Evolutionary conservation across 1,140 invertebrate species (phyloP).

Genomic region (Drosophila repletoides): DNA sequence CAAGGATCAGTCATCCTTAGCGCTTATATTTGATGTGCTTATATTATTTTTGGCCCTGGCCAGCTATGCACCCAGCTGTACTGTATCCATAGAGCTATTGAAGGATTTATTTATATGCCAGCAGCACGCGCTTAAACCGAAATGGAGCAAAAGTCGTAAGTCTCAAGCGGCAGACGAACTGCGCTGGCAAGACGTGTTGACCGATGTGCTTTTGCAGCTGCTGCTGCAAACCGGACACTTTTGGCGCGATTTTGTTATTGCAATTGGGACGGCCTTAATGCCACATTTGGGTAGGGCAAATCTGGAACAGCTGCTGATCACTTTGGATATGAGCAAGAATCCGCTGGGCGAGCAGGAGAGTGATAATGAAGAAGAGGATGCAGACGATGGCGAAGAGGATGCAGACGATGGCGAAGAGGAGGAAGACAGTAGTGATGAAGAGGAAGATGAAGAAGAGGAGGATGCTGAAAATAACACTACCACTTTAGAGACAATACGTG

Average conservation of each 20-base stretch:
- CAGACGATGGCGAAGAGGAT: neutral
- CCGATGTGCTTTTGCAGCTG: constrained; percentile 52
- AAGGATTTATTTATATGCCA: constrained; percentile 49
- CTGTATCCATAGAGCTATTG: neutral
- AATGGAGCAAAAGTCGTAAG: neutral
- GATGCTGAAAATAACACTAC: constrained; percentile 9
- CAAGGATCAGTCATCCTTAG: neutral
- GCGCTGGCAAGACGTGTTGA: constrained; percentile 56
- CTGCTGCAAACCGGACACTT: constrained; percentile 46
- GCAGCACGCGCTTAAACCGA: constrained; percentile 25
- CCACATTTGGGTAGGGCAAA: constrained; percentile 31
- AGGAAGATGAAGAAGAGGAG: neutral
- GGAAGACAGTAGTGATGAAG: neutral
- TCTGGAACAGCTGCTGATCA: constrained; percentile 40
- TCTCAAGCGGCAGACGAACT: neutral
- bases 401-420: neutral
- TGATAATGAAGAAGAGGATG: neutral
- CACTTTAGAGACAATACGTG: constrained; percentile 40
- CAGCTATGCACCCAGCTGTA: constrained; percentile 13
- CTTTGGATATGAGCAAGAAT: constrained; percentile 50
- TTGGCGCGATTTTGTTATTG: constrained; percentile 49
- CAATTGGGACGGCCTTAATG: constrained; percentile 21
- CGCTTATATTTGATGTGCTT: constrained; percentile 38
- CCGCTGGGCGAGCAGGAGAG: constrained; percentile 20
- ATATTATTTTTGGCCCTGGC: constrained; percentile 47